phyloP scores from a whole-genome alignment of 2,797 vertebrate species.

The Lagodon rhomboides region DNA sequence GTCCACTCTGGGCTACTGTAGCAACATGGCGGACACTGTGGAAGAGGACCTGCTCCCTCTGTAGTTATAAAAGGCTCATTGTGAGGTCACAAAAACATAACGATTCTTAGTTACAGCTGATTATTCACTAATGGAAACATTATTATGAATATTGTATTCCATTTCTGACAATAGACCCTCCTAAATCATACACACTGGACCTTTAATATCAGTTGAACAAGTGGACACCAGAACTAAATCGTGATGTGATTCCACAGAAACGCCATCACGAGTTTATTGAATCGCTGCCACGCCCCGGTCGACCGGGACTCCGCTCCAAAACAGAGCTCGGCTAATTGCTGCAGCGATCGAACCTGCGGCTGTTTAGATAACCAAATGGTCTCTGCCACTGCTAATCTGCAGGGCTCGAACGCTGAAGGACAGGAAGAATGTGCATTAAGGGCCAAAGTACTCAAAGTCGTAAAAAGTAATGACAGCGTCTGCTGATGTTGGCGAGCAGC shows the following conservation, averaged over 20 bases:
- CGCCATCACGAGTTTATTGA: constrained; percentile 45
- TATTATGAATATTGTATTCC: no score
- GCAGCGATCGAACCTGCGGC: constrained; percentile 61
- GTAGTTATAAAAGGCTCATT: no score
- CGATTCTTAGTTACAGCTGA: no score
- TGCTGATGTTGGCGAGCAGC: constrained; percentile 54
- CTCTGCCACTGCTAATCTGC: constrained; percentile 41
- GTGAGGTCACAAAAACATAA: no score
- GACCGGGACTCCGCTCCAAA: constrained; percentile 39
- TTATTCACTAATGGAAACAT: no score
- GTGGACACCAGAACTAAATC: constrained; percentile 7
- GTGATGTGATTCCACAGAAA: constrained; percentile 46
- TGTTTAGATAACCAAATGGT: constrained; percentile 65
- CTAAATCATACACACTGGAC: no score
- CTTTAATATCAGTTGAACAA: neutral
- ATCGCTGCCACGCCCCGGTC: constrained; percentile 40
- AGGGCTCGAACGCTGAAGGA: constrained; percentile 50
- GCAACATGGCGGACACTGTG: no score
- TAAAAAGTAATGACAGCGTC: constrained; percentile 76
- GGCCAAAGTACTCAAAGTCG: constrained; percentile 70
- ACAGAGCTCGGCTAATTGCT: constrained; percentile 59
- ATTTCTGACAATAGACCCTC: neutral
- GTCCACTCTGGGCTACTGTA: no score
- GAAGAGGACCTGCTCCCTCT: no score
- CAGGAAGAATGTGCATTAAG: constrained; percentile 79